Conservation (phyloP, 2,113 vertebrate genomes). For the Laticauda laticaudata region DNA sequence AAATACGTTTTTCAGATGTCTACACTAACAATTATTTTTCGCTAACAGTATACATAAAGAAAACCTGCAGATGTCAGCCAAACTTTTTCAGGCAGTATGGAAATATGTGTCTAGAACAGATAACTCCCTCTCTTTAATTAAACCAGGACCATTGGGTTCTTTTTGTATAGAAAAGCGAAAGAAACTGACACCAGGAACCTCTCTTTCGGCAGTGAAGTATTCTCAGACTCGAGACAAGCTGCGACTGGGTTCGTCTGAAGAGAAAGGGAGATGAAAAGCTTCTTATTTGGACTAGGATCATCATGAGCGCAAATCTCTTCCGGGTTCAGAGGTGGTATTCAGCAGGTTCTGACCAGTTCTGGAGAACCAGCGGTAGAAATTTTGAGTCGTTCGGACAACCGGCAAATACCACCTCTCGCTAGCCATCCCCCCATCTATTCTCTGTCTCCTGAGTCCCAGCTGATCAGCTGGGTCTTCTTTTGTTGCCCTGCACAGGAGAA, state of each 20-base stretch:
- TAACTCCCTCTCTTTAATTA: background rate
- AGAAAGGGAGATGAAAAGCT: background rate
- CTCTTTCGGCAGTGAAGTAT: background rate
- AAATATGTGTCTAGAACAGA: background rate
- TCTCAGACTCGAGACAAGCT: background rate
- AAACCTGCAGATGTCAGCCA: background rate
- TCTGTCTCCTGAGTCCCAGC: too few species aligned
- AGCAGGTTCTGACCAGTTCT: too few species aligned
- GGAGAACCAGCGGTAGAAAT: too few species aligned
- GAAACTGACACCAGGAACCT: background rate
- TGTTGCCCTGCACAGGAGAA: too few species aligned
- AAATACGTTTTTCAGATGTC: background rate
- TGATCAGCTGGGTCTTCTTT: too few species aligned
- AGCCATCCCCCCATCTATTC: too few species aligned
- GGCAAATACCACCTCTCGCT: too few species aligned
- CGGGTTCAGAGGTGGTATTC: background rate
- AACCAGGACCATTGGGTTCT: background rate
- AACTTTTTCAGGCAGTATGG: background rate
- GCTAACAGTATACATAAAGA: background rate
- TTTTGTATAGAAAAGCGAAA: background rate
- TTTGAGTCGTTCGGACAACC: too few species aligned
- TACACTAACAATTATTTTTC: background rate
- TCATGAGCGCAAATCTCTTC: background rate
- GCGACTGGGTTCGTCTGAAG: background rate
- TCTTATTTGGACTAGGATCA: background rate